Conservation (phyloP, 2,113 vertebrate species). For the Indicator maculatus region DNA sequence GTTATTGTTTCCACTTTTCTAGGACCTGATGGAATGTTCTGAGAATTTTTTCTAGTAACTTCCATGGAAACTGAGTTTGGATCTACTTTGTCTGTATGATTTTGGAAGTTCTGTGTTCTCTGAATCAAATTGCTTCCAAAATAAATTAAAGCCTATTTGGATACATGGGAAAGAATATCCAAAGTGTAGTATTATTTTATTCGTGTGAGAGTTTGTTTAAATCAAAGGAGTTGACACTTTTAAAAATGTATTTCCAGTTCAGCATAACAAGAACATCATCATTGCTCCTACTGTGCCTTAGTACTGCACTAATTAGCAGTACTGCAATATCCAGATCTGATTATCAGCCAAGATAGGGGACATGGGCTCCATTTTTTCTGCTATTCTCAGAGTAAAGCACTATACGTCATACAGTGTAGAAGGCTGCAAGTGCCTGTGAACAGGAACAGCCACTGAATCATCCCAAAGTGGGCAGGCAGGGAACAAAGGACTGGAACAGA, state of each 20-base stretch:
- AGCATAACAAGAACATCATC: background rate
- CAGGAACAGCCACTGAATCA: background rate
- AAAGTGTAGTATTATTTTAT: background rate
- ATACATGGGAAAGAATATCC: background rate
- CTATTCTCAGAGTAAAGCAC: background rate
- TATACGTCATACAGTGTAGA: background rate
- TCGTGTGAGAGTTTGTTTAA: background rate
- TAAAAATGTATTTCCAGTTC: background rate
- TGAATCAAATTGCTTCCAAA: background rate
- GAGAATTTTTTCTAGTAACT: conserved; percentile 7
- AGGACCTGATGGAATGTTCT: background rate
- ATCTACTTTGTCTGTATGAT: background rate
- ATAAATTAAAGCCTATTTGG: background rate
- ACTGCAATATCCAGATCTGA: background rate
- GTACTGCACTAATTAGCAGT: background rate
- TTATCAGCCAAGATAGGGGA: background rate
- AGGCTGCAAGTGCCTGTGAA: background rate
- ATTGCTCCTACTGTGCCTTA: background rate
- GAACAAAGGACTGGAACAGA: background rate
- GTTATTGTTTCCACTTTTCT: background rate
- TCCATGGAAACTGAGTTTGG: background rate
- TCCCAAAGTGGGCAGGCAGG: background rate
- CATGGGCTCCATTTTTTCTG: background rate
- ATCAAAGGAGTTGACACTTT: background rate
- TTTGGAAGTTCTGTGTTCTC: background rate